Percentiles rank a stretch among this genome's conserved stretches.
These are phyloP conservation scores for Porites lobata DNA, from an alignment of 92 coral and sea anemone genomes.

Conservation along the genomic window DNA sequence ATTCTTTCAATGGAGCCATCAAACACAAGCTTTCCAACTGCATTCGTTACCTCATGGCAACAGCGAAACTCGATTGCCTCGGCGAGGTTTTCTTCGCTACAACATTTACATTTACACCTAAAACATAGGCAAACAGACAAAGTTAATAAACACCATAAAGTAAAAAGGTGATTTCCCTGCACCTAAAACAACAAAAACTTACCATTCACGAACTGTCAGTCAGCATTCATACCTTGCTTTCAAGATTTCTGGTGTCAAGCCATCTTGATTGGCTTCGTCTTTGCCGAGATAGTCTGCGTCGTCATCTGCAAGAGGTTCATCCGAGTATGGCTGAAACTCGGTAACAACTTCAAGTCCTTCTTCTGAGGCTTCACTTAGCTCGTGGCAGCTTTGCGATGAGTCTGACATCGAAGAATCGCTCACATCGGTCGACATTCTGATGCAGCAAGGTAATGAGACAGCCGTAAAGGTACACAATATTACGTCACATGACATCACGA, in stretches of 20 bases:
- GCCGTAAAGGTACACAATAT: too few relatives aligned
- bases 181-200: background rate
- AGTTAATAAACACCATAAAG: too few relatives aligned
- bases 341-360: background rate
- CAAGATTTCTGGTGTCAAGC: background rate
- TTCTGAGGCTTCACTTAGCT: background rate
- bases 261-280: background rate
- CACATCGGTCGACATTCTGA: background rate
- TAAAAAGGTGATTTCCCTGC: background rate
- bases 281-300: background rate
- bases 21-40: constrained; percentile 32
- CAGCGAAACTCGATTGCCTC: constrained; percentile 41
- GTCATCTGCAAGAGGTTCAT: constrained; percentile 13
- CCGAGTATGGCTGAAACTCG: background rate
- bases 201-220: constrained; percentile 12
- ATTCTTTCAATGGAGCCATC: constrained; percentile 47
- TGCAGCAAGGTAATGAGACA: too few relatives aligned
- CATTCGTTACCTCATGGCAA: constrained; percentile 40
- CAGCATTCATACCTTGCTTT: background rate
- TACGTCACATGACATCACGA: too few relatives aligned
- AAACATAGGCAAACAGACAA: background rate
- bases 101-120: constrained; percentile 48
- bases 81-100: background rate
- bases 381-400: background rate
- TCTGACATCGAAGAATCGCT: background rate